Evolutionary conservation across 2,113 vertebrate species (phyloP).

Genomic region (Phodopus roborovskii): DNA sequence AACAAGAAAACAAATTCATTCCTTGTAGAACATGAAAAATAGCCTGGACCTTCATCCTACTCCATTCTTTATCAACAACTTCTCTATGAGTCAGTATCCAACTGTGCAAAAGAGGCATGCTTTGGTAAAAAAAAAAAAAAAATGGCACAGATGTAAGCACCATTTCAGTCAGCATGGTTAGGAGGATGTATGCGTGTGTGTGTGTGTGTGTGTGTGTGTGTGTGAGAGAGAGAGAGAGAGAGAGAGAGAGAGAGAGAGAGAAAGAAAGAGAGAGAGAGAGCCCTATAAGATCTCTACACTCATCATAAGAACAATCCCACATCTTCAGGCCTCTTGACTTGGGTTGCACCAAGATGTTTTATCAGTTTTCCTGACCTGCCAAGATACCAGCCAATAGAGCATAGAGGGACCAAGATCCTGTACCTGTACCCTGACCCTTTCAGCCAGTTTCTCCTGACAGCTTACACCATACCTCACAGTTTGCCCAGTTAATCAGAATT

Average conservation of each 20-base stretch:
- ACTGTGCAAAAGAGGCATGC: neutral
- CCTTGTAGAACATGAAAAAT: neutral
- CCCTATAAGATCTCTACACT: neutral
- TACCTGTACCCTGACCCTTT: neutral
- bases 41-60: neutral
- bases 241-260: neutral
- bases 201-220: no score
- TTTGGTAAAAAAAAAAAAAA: neutral
- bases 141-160: no score
- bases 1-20: neutral
- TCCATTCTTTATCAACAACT: neutral
- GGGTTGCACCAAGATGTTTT: neutral
- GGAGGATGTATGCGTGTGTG: no score
- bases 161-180: neutral
- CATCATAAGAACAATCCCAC: neutral
- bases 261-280: neutral
- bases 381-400: neutral
- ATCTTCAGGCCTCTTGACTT: neutral
- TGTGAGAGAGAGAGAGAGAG: neutral
- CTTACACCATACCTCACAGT: neutral
- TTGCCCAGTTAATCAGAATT: neutral
- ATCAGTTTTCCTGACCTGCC: neutral
- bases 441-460: neutral
- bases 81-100: neutral
- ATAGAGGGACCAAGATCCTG: neutral